Percentiles rank a stretch among this genome's conserved stretches.
Evolutionary conservation across 1,140 invertebrate species (phyloP).

Genomic region (Tyrophagus putrescentiae): DNA sequence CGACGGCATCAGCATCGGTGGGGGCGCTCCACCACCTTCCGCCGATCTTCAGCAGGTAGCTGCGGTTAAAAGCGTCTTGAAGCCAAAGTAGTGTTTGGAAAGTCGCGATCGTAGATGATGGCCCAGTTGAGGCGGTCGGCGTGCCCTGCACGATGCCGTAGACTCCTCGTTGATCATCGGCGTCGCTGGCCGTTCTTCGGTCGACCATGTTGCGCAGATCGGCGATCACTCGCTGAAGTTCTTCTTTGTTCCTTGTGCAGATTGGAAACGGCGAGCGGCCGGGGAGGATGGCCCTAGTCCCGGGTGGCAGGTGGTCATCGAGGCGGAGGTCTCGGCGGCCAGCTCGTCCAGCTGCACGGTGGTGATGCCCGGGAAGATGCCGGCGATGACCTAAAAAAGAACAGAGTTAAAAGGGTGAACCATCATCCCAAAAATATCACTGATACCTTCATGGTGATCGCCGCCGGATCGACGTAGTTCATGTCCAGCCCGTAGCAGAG

Average conservation of each 20-base stretch:
- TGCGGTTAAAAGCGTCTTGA: conserved; percentile 89
- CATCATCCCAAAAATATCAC: not conserved
- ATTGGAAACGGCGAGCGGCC: conserved; percentile 93
- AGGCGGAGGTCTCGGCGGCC: conserved; percentile 88
- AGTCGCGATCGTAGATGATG: conserved; percentile 94
- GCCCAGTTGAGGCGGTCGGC: conserved; percentile 80
- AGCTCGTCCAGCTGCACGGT: conserved; percentile 93
- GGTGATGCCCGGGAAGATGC: conserved; percentile 85
- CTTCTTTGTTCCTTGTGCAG: conserved; percentile 88
- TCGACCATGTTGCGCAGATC: conserved; percentile 61
- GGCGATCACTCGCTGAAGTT: conserved; percentile 80
- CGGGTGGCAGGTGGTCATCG: conserved; percentile 87
- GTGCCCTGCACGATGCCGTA: conserved; percentile 70
- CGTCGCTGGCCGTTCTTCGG: conserved; percentile 50
- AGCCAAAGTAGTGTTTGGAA: conserved; percentile 95
- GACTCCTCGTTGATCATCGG: conserved; percentile 74
- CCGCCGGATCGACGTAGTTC: conserved; percentile 82
- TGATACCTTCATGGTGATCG: conserved; percentile 57
- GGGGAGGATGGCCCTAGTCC: conserved; percentile 91
- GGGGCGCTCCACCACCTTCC: conserved; percentile 88
- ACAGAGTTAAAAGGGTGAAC: too few relatives aligned
- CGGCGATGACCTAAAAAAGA: conserved; percentile 57
- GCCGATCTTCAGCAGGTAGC: conserved; percentile 85
- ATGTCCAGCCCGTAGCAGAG: conserved; percentile 87
- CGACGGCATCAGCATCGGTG: conserved; percentile 98